Percentiles rank a stretch among this genome's conserved stretches.
phyloP scores from a whole-genome alignment of 2,888 invertebrate genomes.

The Phoenoteleia sp. region DNA sequence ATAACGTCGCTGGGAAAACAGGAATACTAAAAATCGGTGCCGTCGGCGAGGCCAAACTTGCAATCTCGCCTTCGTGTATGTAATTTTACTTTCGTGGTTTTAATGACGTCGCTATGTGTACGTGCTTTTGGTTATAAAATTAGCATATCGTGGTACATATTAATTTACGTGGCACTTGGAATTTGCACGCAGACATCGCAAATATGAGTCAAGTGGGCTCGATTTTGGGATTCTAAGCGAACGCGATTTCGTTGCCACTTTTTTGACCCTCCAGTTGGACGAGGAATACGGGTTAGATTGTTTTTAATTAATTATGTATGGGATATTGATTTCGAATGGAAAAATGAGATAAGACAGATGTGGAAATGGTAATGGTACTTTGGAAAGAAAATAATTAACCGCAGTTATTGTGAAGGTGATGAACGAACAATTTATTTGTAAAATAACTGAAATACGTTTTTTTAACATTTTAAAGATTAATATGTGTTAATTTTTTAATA shows the following conservation, averaged over 20 bases:
- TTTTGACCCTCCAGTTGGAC: neutral
- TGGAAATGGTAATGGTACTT: no score
- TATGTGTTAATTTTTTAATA: no score
- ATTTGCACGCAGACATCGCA: slow-evolving; percentile 63
- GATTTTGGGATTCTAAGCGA: slow-evolving; percentile 52
- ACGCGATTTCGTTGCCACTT: slow-evolving; percentile 2
- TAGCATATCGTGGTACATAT: slow-evolving; percentile 75
- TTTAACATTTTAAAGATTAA: no score
- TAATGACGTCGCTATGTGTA: slow-evolving; percentile 69
- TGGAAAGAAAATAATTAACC: no score
- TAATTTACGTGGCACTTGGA: slow-evolving; percentile 71
- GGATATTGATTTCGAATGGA: no score
- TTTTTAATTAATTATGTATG: slow-evolving; percentile 24
- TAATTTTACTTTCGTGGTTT: slow-evolving; percentile 77
- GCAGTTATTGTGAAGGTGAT: no score
- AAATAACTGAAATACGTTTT: no score
- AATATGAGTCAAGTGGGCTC: slow-evolving; percentile 62
- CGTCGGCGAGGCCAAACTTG: slow-evolving; percentile 66
- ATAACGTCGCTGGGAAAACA: slow-evolving; percentile 62
- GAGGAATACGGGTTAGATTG: neutral
- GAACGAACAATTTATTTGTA: no score
- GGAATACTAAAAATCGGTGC: slow-evolving; percentile 59
- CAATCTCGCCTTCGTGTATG: slow-evolving; percentile 75
- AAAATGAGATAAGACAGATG: no score
- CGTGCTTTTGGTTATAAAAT: slow-evolving; percentile 73